Evolutionary conservation across 2,888 invertebrate genomes (phyloP).

Genomic region (Heliconius erato): DNA sequence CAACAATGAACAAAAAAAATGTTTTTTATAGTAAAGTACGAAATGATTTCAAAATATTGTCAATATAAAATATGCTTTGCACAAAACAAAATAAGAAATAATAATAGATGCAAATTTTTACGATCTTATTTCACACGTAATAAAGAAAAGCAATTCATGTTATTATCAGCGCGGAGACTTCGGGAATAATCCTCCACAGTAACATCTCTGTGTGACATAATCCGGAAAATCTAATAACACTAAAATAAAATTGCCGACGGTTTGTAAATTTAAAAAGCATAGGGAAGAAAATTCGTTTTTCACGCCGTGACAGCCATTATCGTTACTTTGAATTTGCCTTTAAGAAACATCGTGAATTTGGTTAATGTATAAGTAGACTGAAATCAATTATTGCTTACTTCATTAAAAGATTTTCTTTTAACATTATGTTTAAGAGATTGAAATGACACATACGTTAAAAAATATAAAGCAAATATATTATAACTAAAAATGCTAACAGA

Average conservation of each 20-base stretch:
- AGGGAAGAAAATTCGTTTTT: conserved; percentile 83
- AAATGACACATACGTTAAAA: background rate
- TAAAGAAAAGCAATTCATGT: conserved; percentile 85
- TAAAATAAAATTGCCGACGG: conserved; percentile 85
- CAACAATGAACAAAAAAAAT: background rate
- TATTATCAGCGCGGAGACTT: conserved; percentile 84
- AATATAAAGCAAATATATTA: background rate
- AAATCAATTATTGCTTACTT: conserved; percentile 41
- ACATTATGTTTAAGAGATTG: too few species aligned
- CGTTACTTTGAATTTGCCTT: conserved; percentile 82
- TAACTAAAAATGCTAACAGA: background rate
- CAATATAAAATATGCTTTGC: conserved; percentile 44
- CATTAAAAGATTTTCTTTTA: conserved; percentile 1
- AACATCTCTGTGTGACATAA: conserved; percentile 83
- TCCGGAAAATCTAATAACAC: conserved; percentile 86
- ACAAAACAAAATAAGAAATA: conserved; percentile 44
- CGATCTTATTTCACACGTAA: conserved; percentile 84
- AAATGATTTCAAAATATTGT: background rate
- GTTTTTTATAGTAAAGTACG: background rate
- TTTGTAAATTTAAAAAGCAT: conserved; percentile 84
- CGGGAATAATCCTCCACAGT: conserved; percentile 83
- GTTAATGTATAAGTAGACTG: conserved; percentile 60
- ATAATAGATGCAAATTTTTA: conserved; percentile 59
- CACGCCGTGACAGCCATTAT: conserved; percentile 80
- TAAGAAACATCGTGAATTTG: conserved; percentile 69